phyloP scores from a whole-genome alignment of 2,888 invertebrate genomes.

The Dryomyza anilis region DNA sequence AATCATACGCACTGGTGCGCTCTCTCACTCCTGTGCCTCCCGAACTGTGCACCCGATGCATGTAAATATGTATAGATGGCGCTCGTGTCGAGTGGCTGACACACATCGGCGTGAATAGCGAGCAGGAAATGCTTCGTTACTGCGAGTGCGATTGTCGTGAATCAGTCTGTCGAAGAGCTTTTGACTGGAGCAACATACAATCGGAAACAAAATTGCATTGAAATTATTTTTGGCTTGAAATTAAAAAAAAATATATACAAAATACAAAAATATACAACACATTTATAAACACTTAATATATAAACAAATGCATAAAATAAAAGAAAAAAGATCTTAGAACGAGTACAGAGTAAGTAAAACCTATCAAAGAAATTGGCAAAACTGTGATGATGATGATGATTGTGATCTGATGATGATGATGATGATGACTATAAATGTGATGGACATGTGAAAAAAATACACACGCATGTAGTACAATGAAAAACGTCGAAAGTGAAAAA shows the following conservation, averaged over 20 bases:
- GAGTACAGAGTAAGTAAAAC: background rate
- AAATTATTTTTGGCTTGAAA: background rate
- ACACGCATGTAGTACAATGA: background rate
- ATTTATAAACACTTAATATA: background rate
- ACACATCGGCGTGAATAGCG: conserved; percentile 4
- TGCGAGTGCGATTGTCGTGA: conserved; percentile 19
- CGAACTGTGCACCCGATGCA: background rate
- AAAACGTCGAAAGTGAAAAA: background rate
- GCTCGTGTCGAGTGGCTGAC: too few relatives aligned
- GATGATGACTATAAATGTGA: background rate
- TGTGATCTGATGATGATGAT: too few relatives aligned
- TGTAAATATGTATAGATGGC: conserved; percentile 14
- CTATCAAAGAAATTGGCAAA: background rate
- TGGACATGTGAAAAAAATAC: background rate
- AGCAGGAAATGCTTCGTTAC: conserved; percentile 26
- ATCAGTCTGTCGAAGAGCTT: conserved; percentile 50
- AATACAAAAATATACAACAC: background rate
- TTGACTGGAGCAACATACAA: conserved; percentile 44
- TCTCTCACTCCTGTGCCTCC: background rate
- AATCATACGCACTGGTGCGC: conserved; percentile 4
- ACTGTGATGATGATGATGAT: background rate
- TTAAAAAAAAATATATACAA: background rate
- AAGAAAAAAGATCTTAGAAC: background rate
- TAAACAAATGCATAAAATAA: background rate
- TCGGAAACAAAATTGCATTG: conserved; percentile 23